These are phyloP conservation scores for Drosophila mojavensis DNA, from an alignment of 1,140 invertebrate genomes.

Conservation along the genomic window DNA sequence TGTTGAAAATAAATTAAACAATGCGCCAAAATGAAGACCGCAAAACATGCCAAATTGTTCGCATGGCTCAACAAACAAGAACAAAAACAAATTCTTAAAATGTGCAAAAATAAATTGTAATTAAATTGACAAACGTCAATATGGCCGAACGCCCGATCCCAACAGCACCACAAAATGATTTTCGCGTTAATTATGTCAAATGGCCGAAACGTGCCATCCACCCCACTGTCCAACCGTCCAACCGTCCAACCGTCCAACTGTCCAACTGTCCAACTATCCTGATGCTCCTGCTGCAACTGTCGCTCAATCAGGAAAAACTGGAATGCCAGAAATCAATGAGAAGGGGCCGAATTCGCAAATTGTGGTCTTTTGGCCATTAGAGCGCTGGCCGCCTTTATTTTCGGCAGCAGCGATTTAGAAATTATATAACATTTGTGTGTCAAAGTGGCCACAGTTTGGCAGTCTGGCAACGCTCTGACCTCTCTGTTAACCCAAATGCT, in stretches of 20 bases:
- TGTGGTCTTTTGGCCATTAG: constrained; percentile 59
- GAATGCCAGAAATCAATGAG: constrained; percentile 56
- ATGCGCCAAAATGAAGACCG: constrained; percentile 67
- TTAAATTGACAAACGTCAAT: constrained; percentile 68
- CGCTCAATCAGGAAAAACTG: constrained; percentile 26
- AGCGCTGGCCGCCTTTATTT: constrained; percentile 23
- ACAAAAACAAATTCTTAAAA: constrained; percentile 14
- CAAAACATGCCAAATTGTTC: constrained; percentile 55
- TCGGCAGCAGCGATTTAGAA: constrained; percentile 16
- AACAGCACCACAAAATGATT: constrained; percentile 42
- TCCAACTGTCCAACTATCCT: neutral
- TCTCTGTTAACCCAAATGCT: constrained; percentile 44
- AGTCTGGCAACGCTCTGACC: constrained; percentile 26
- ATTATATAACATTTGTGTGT: constrained; percentile 36
- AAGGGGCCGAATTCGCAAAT: constrained; percentile 34
- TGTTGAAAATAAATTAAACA: constrained; percentile 74
- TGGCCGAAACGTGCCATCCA: constrained; percentile 15
- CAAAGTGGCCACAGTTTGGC: constrained; percentile 44
- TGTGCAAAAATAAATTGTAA: constrained; percentile 73
- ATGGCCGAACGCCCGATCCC: neutral
- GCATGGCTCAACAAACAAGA: constrained; percentile 15
- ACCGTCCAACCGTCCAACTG: neutral
- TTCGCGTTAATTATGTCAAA: constrained; percentile 67
- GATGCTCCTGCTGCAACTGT: constrained; percentile 18
- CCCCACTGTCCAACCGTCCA: neutral